A percentile compares a stretch with the other conserved stretches of the same genome.
Evolutionary conservation across 2,888 invertebrate species (phyloP).

Genomic region (Panopea generosa): DNA sequence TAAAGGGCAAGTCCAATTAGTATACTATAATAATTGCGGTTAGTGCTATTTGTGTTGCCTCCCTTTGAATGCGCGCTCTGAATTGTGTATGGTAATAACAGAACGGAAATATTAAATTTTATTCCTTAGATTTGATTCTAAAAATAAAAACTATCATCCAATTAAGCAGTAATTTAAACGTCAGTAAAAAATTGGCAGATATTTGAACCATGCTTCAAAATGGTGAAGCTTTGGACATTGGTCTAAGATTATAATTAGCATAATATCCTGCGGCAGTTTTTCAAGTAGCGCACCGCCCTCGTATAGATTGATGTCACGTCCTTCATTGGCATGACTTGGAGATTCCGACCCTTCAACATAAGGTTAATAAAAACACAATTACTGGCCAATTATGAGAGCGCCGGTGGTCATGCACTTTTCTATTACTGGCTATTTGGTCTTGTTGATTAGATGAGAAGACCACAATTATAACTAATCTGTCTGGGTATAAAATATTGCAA

Average conservation of each 20-base stretch:
- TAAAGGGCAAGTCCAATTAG: too few species aligned
- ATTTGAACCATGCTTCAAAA: neutral
- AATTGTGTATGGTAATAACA: too few species aligned
- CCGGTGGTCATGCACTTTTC: constrained; percentile 44
- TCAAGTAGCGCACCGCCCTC: constrained; percentile 41
- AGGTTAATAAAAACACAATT: constrained; percentile 66
- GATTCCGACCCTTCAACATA: constrained; percentile 52
- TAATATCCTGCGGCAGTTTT: constrained; percentile 25
- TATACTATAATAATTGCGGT: too few species aligned
- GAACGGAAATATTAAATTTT: too few species aligned
- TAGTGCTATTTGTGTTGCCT: too few species aligned
- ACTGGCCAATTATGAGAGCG: constrained; percentile 55
- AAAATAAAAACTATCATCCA: too few species aligned
- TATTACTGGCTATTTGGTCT: constrained; percentile 41
- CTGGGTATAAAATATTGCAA: constrained; percentile 1
- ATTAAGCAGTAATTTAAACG: too few species aligned
- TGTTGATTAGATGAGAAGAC: constrained; percentile 41
- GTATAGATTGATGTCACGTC: constrained; percentile 49
- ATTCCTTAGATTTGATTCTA: too few species aligned
- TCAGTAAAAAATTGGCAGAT: too few species aligned
- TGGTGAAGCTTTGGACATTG: constrained; percentile 12
- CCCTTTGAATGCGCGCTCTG: too few species aligned
- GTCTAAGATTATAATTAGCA: too few species aligned
- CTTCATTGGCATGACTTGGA: constrained; percentile 19
- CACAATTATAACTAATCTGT: constrained; percentile 43